These are phyloP conservation scores for Lates japonicus DNA, from an alignment of 2,797 vertebrate species.

Conservation along the genomic window DNA sequence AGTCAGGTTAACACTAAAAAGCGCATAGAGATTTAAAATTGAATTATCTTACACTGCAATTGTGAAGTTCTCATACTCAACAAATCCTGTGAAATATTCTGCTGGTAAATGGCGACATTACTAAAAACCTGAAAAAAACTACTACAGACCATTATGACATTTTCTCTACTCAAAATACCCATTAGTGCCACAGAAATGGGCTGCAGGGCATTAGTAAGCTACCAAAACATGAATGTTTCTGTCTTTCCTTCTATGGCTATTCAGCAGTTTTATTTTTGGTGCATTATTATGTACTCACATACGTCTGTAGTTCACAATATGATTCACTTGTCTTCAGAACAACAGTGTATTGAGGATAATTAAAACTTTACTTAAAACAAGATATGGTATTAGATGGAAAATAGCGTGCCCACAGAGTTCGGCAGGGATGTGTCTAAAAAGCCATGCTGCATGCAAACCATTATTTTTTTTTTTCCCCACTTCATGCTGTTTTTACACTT, in stretches of 20 bases:
- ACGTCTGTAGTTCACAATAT: constrained; percentile 25
- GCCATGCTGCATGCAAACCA: background rate
- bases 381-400: constrained; percentile 7
- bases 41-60: constrained; percentile 26
- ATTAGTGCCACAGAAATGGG: constrained; percentile 48
- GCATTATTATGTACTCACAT: constrained; percentile 20
- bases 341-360: constrained; percentile 24
- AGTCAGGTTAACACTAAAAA: constrained; percentile 14
- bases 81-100: constrained; percentile 21
- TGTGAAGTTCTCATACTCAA: constrained; percentile 5
- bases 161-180: constrained; percentile 39
- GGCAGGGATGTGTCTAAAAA: background rate
- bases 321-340: background rate
- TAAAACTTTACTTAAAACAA: constrained; percentile 11
- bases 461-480: background rate
- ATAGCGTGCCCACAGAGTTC: background rate
- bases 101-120: constrained; percentile 18
- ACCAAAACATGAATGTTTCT: constrained; percentile 21
- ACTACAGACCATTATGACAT: constrained; percentile 16
- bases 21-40: constrained; percentile 22
- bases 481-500: background rate
- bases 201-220: constrained; percentile 25
- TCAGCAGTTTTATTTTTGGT: constrained; percentile 14
- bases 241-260: constrained; percentile 11
- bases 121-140: constrained; percentile 16